phyloP scores from a whole-genome alignment of 2,888 invertebrate species.

The Acleris laterana region DNA sequence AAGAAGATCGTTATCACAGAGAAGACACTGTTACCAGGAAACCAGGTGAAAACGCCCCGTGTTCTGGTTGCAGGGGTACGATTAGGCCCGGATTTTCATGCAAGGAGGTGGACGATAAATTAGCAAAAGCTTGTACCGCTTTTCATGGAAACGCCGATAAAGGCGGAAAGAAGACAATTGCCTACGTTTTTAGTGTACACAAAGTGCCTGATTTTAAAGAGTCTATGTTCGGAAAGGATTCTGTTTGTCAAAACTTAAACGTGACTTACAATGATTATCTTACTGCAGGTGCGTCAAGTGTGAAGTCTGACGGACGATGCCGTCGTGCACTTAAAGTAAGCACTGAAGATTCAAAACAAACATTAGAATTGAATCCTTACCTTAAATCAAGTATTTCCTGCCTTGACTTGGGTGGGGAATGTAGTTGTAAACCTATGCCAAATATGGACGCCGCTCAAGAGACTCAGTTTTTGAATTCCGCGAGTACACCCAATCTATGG shows the following conservation, averaged over 20 bases:
- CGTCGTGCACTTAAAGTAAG: constrained; percentile 43
- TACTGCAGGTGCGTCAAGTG: constrained; percentile 26
- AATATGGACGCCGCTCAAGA: constrained; percentile 8
- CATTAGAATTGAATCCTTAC: background rate
- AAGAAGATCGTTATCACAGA: constrained; percentile 73
- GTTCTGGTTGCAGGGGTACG: constrained; percentile 63
- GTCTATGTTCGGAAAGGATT: constrained; percentile 55
- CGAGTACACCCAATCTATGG: constrained; percentile 42
- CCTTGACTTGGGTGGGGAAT: constrained; percentile 21
- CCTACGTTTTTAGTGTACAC: constrained; percentile 58
- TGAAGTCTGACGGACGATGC: constrained; percentile 33
- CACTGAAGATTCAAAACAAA: too few relatives aligned
- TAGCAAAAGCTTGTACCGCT: constrained; percentile 56
- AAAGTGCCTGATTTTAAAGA: constrained; percentile 55
- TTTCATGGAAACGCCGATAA: background rate
- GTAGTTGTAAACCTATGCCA: constrained; percentile 46
- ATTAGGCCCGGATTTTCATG: constrained; percentile 61
- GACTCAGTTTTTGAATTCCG: background rate
- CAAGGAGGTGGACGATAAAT: constrained; percentile 57
- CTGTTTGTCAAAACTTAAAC: constrained; percentile 51
- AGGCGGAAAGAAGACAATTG: constrained; percentile 42
- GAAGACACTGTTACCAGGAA: constrained; percentile 59
- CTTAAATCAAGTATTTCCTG: constrained; percentile 31
- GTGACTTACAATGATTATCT: constrained; percentile 42
- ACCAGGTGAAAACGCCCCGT: constrained; percentile 45